Evolutionary conservation across 64 coral and sea anemone species (phyloP).

Genomic region (Pachyseris speciosa): DNA sequence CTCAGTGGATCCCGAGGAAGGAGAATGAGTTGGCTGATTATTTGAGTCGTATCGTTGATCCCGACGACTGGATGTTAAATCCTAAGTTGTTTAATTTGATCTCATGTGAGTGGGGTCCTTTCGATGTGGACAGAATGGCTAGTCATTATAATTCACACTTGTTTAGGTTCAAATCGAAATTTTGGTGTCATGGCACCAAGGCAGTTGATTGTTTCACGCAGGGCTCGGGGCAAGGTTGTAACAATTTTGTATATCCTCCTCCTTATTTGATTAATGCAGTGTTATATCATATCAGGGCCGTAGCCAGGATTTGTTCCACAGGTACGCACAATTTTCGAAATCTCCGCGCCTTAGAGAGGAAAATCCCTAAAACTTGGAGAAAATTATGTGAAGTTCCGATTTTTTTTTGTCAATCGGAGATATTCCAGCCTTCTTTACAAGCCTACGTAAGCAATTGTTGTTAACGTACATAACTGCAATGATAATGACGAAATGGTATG

Average conservation of each 20-base stretch:
- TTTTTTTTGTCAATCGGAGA: too few species aligned
- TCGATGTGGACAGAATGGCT: constrained; percentile 41
- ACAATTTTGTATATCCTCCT: constrained; percentile 32
- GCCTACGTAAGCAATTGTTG: too few species aligned
- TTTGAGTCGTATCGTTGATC: constrained; percentile 30
- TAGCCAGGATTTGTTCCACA: too few species aligned
- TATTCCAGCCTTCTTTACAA: too few species aligned
- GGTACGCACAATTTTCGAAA: too few species aligned
- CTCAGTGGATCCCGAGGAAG: constrained; percentile 54
- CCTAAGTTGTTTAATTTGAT: constrained; percentile 19
- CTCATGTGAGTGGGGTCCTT: background rate
- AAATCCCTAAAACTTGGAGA: too few species aligned
- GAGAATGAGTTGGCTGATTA: constrained; percentile 56
- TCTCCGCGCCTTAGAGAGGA: too few species aligned
- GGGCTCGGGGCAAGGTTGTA: background rate
- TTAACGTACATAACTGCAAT: too few species aligned
- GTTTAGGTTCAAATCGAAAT: constrained; percentile 14
- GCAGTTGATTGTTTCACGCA: constrained; percentile 39
- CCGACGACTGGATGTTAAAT: constrained; percentile 40
- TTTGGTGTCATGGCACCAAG: constrained; percentile 41
- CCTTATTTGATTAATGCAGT: background rate
- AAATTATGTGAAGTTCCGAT: too few species aligned
- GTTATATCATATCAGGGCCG: too few species aligned
- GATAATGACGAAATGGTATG: too few species aligned
- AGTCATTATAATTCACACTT: constrained; percentile 30